Evolutionary conservation across 1,140 invertebrate species (phyloP), one percentile per base, ranked within the genome.

Genomic region (Drosophila hydei): DNA sequence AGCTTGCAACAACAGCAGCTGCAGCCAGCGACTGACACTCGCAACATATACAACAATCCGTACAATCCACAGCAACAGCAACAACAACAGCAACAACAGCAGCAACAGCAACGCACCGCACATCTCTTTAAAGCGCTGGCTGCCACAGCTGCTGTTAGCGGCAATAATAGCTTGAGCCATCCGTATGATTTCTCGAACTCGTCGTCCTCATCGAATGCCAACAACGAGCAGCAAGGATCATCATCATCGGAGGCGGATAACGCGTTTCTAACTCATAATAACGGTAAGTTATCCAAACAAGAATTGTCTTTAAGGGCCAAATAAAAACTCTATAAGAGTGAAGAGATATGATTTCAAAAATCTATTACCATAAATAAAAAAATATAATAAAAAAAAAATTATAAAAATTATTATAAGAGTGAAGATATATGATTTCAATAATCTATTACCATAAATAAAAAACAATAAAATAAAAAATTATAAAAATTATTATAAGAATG

Each of bases 31-130:
- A 89, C 75, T 64, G 89, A 90, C 72, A 78, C 76, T 59, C 89
- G 89, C 60, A 91, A 91, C 47, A 90, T 91, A 43, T 89, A 89
- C 73, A 89, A 89, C 72, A 89, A 89, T 77, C 85, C 85, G n/a
- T 89, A 89, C 63, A 87, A 72, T 51, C 83, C 88, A 42, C 63
- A 75, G 70, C 79, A 85, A 19, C 79, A 73, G 3, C 77, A 56
- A 2, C 72, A 73, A 16, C 61, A 74, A 14, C 67, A 69, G 21
- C 72, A 72, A 3, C 79, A 75, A 7, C 75, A 75, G 3, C 76
- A 69, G 18, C 69, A 73, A 52, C 75, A 72, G 56, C 84, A 90
- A 56, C 84, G 85, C 21, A 67, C 77, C 5, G 83, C 83, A 54
- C 80, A 89, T 58, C 77, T 89, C 0, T 89, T 84, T 55, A 88